Evolutionary conservation across 2,797 vertebrate species (phyloP).

Genomic region (Thamnophis elegans): DNA sequence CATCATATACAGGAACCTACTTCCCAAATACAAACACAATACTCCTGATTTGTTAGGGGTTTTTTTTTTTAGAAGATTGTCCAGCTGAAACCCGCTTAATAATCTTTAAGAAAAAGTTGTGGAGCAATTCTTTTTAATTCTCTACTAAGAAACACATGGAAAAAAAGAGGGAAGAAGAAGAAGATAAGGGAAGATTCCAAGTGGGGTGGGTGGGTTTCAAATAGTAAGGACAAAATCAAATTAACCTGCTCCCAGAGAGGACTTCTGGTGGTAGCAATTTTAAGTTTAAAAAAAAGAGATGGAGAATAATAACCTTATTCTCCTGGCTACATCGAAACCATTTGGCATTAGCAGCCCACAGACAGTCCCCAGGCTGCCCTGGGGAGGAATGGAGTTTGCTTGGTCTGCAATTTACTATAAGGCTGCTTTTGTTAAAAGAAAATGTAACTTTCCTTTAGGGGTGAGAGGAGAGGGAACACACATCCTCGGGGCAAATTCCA

Average conservation of each 20-base stretch:
- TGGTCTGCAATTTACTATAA: neutral
- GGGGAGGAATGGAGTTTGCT: neutral
- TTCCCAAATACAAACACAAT: neutral
- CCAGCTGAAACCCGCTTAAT: neutral
- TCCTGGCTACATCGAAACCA: neutral
- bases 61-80: neutral
- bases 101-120: neutral
- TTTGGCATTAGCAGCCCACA: conserved; percentile 10
- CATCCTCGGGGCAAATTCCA: neutral
- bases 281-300: neutral
- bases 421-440: conserved; percentile 10
- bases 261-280: neutral
- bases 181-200: neutral
- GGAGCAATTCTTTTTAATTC: neutral
- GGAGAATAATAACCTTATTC: conserved; percentile 2
- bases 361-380: conserved; percentile 6
- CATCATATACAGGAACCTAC: neutral
- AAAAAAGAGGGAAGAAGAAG: neutral
- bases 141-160: neutral
- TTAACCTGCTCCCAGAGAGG: neutral
- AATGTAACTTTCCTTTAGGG: conserved; percentile 1
- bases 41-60: neutral
- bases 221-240: neutral
- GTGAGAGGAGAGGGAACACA: neutral
- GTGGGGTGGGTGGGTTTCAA: neutral